Evolutionary conservation across 2,797 vertebrate genomes (phyloP), one percentile per base, ranked within the genome.

Genomic region (Diceros bicornis): DNA sequence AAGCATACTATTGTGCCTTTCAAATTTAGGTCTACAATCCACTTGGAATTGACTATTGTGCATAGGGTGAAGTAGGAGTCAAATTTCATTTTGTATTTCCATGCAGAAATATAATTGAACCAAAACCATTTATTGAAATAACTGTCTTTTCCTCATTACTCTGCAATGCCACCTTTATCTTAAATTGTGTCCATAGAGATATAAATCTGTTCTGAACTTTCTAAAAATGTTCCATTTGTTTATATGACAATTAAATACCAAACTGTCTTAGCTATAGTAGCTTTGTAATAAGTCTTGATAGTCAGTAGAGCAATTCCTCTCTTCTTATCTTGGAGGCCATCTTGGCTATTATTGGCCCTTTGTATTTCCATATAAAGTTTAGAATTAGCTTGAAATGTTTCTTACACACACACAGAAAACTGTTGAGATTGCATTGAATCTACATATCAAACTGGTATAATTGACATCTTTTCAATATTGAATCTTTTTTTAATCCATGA

Each of bases 81-180:
- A 64, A 79, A 74, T 83, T 78, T 85, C 17, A 96, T 75, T 75
- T 81, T 79, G 1, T 52, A n/a, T 75, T 95, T 84, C 34, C 34
- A 62, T 62, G 29, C 50, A 10, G 14, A 44, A 13, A n/a, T 50
- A 0, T 23, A 74, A 59, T 69, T 91, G 25, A 93, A 74, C 27
- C 1, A 20, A 86, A 4, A 81, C 0, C 37, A 52, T 77, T 82
- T 93, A 25, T 59, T 59, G 12, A 89, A 72, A n/a, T 68, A 72
- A 44, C 32, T 72, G 2, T 74, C 32, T 79, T 81, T 89, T 93
- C 21, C 14, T 94, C 34, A 47, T 29, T 72, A 5, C 25, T 89
- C 55, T 50, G 4, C 16, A 55, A 16, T 71, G 23, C 27, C 9
- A 50, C 23, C 12, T 83, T 69, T 86, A n/a, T 27, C 17, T 59